These are phyloP conservation scores for Spisula solida DNA, from an alignment of 2,888 invertebrate genomes.

Conservation along the genomic window DNA sequence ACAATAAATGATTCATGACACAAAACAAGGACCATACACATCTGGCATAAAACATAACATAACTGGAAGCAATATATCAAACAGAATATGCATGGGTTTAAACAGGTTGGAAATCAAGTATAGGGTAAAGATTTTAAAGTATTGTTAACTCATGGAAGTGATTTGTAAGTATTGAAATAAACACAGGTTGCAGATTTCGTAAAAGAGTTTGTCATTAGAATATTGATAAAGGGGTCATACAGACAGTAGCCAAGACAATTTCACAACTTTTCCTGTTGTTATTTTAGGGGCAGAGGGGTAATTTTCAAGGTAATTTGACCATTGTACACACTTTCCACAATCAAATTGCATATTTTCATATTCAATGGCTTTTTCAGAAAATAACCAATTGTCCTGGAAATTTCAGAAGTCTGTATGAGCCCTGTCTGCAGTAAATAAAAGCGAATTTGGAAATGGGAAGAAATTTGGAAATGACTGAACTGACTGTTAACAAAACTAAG, in stretches of 20 bases:
- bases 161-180: background rate
- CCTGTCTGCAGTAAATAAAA: too few species aligned
- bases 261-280: too few species aligned
- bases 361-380: too few species aligned
- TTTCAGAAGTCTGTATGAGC: too few species aligned
- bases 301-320: too few species aligned
- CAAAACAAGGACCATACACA: too few species aligned
- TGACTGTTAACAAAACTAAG: background rate
- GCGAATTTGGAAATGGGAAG: too few species aligned
- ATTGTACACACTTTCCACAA: too few species aligned
- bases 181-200: background rate
- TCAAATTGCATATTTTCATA: too few species aligned
- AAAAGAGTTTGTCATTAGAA: background rate
- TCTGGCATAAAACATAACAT: background rate
- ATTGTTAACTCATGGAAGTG: background rate
- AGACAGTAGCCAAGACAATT: background rate
- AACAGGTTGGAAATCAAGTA: background rate
- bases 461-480: background rate
- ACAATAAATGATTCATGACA: background rate
- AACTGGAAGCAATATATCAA: background rate
- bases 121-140: background rate
- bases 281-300: too few species aligned
- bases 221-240: background rate
- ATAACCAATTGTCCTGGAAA: too few species aligned
- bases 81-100: constrained; percentile 9